Evolutionary conservation across 2,113 vertebrate genomes (phyloP).

Genomic region (Ornithorhynchus anatinus): DNA sequence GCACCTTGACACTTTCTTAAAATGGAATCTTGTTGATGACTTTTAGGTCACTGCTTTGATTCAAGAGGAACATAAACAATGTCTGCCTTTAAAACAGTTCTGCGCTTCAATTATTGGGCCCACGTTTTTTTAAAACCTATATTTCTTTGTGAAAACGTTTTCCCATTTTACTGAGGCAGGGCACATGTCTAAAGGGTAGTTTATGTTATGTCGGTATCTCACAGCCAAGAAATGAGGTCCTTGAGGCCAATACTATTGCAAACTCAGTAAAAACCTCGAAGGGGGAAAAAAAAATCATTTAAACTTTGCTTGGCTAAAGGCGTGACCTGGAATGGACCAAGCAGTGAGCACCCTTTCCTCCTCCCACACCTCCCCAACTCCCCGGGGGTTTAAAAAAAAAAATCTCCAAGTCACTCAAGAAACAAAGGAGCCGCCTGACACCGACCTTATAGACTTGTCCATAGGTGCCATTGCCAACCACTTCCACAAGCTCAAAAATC

Average conservation of each 20-base stretch:
- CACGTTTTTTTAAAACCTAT: background rate
- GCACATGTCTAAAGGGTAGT: constrained; percentile 20
- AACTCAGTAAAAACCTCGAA: constrained; percentile 15
- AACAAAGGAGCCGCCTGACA: constrained; percentile 62
- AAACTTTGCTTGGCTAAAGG: constrained; percentile 3
- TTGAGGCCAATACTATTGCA: constrained; percentile 22
- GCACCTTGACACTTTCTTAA: constrained; percentile 22
- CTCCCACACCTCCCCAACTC: too few relatives aligned
- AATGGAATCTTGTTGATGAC: constrained; percentile 21
- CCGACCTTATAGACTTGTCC: constrained; percentile 88
- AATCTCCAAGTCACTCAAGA: constrained; percentile 35
- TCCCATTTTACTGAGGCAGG: constrained; percentile 2
- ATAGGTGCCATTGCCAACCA: constrained; percentile 86
- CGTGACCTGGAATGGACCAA: constrained; percentile 13
- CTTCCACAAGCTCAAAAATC: constrained; percentile 86
- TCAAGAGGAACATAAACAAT: constrained; percentile 18
- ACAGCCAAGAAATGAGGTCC: constrained; percentile 42
- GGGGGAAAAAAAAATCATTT: background rate
- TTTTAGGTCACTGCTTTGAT: constrained; percentile 37
- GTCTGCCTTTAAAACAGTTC: constrained; percentile 17
- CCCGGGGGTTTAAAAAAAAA: too few relatives aligned
- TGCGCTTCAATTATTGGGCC: constrained; percentile 15
- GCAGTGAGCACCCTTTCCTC: background rate
- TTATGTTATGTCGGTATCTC: constrained; percentile 14
- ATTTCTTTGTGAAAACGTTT: background rate